Percentiles rank a stretch among this genome's conserved stretches.
Conservation (phyloP, 1,140 invertebrate species). For the Polyergus mexicanus region DNA sequence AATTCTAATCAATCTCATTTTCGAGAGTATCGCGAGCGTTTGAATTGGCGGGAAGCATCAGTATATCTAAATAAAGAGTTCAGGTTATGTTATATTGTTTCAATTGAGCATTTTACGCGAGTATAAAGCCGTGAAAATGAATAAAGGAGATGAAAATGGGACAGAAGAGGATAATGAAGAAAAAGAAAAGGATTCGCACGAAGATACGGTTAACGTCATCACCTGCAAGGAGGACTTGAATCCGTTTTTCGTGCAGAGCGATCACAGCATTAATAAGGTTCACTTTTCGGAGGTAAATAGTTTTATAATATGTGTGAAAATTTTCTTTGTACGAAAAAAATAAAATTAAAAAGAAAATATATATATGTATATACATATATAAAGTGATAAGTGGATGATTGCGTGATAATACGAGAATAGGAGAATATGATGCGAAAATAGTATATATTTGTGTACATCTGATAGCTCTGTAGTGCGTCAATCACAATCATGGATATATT, state of each 20-base stretch:
- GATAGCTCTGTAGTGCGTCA: background rate
- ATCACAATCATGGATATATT: background rate
- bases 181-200: background rate
- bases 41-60: background rate
- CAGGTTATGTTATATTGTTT: background rate
- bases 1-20: too few species aligned
- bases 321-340: background rate
- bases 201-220: slow-evolving; percentile 39
- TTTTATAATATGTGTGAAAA: background rate
- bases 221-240: slow-evolving; percentile 72
- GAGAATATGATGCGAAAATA: too few species aligned
- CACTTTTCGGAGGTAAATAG: slow-evolving; percentile 77
- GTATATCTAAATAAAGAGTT: background rate
- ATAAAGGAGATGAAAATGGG: background rate
- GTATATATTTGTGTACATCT: background rate
- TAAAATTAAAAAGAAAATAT: too few species aligned
- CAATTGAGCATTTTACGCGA: background rate
- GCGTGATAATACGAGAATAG: too few species aligned
- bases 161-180: background rate
- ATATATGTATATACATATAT: too few species aligned
- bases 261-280: slow-evolving; percentile 78
- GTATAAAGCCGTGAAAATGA: slow-evolving; percentile 1
- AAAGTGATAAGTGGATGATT: too few species aligned
- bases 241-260: slow-evolving; percentile 73
- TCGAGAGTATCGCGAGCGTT: background rate